These are phyloP conservation scores for Tipula helvola DNA, from an alignment of 2,888 invertebrate species.

Conservation along the genomic window DNA sequence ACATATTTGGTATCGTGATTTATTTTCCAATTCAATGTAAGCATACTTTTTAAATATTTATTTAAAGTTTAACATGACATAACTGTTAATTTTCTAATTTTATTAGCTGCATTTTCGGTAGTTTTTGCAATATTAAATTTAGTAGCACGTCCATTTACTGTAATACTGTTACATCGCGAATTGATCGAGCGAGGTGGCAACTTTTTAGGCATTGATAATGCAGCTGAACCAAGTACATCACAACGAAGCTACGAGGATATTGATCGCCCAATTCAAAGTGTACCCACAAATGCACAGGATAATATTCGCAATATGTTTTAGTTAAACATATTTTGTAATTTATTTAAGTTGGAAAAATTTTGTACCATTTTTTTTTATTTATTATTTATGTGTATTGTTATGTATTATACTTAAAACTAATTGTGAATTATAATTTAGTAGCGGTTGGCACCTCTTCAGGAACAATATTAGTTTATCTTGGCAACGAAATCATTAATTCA, in stretches of 20 bases:
- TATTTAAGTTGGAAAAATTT: neutral
- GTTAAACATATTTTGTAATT: neutral
- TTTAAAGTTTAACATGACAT: too few relatives aligned
- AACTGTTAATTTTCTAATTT: neutral
- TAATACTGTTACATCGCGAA: conserved; percentile 30
- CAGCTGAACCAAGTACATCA: conserved; percentile 26
- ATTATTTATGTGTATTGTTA: neutral
- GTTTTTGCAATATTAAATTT: conserved; percentile 33
- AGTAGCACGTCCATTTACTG: conserved; percentile 29
- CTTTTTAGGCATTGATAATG: conserved; percentile 20
- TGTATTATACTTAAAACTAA: neutral
- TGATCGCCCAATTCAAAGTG: conserved; percentile 31
- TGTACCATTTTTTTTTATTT: neutral
- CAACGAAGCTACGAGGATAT: conserved; percentile 36
- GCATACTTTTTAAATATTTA: conserved; percentile 17
- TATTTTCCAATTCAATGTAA: conserved; percentile 28
- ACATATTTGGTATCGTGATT: conserved; percentile 30
- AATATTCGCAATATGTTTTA: conserved; percentile 8
- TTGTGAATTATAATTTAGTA: neutral
- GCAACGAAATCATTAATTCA: neutral
- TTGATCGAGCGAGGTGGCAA: conserved; percentile 32
- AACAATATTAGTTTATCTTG: neutral
- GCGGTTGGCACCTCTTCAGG: neutral
- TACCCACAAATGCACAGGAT: conserved; percentile 27
- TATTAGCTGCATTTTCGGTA: conserved; percentile 32